phyloP scores from a whole-genome alignment of 2,888 invertebrate genomes.

The Heteropelma amictum region DNA sequence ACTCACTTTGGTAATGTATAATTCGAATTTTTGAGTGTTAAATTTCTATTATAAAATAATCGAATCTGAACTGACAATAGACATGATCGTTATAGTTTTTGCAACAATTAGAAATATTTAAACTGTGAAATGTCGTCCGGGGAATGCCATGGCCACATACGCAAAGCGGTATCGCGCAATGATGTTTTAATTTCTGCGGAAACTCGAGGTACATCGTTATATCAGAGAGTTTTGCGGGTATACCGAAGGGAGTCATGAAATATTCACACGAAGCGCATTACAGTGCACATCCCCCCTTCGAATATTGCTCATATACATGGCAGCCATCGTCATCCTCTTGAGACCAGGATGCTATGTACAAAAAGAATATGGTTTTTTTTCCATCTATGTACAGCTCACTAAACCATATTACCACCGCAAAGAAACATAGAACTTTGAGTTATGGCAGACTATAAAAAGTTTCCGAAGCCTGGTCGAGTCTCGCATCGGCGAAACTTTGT shows the following conservation, averaged over 20 bases:
- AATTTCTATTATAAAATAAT: background rate
- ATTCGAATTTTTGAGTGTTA: background rate
- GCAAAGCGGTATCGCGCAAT: constrained; percentile 13
- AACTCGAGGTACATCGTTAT: constrained; percentile 46
- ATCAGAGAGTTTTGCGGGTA: constrained; percentile 48
- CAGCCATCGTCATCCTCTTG: constrained; percentile 5
- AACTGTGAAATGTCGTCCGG: constrained; percentile 1
- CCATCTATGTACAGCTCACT: background rate
- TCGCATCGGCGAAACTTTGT: constrained; percentile 57
- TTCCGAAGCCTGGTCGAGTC: constrained; percentile 71
- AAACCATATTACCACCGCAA: constrained; percentile 21
- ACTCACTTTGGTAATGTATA: background rate
- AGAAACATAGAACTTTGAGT: constrained; percentile 67
- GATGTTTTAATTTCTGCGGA: constrained; percentile 54
- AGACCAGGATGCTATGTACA: background rate
- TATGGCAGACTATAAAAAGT: constrained; percentile 70
- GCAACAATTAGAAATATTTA: constrained; percentile 5
- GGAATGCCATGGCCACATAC: background rate
- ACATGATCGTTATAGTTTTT: constrained; percentile 8
- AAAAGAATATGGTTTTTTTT: constrained; percentile 19
- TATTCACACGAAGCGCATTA: constrained; percentile 45
- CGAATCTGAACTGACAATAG: background rate
- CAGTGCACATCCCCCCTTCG: background rate
- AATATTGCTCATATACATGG: background rate
- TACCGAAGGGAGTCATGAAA: constrained; percentile 50